Conservation (phyloP, 2,113 vertebrate species). For the Helogale parvula region DNA sequence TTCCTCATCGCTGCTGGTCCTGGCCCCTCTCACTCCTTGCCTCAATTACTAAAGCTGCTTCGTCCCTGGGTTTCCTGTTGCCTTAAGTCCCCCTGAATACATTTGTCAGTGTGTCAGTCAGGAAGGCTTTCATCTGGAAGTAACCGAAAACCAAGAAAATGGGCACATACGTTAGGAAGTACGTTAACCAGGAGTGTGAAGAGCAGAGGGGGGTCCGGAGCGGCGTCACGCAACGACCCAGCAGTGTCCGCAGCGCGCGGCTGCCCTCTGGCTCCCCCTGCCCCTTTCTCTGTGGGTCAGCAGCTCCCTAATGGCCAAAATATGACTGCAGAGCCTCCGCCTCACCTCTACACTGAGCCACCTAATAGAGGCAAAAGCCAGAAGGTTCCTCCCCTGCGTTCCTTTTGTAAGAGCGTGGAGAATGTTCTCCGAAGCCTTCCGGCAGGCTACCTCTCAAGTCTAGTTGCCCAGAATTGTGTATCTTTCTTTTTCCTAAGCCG, state of each 20-base stretch:
- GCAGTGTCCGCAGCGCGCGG: neutral
- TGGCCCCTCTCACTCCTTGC: neutral
- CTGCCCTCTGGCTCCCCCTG: neutral
- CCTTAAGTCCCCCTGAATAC: neutral
- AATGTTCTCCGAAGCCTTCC: neutral
- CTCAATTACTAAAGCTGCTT: neutral
- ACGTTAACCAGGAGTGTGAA: neutral
- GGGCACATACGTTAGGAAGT: neutral
- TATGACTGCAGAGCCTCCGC: too few relatives aligned
- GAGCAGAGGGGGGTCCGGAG: neutral
- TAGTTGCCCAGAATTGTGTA: neutral
- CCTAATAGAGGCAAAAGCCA: neutral
- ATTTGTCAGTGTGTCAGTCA: neutral
- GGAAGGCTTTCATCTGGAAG: neutral
- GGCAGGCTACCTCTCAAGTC: neutral
- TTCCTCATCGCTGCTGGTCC: neutral
- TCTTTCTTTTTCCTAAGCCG: neutral
- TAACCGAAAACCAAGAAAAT: neutral
- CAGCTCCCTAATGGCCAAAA: neutral
- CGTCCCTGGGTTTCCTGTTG: neutral
- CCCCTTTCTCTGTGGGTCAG: neutral
- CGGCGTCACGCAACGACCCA: neutral
- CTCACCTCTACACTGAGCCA: neutral
- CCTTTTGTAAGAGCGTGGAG: neutral
- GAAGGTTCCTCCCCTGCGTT: neutral